These are phyloP conservation scores for Hecatera dysodea DNA, from an alignment of 2,888 invertebrate genomes.

Conservation along the genomic window DNA sequence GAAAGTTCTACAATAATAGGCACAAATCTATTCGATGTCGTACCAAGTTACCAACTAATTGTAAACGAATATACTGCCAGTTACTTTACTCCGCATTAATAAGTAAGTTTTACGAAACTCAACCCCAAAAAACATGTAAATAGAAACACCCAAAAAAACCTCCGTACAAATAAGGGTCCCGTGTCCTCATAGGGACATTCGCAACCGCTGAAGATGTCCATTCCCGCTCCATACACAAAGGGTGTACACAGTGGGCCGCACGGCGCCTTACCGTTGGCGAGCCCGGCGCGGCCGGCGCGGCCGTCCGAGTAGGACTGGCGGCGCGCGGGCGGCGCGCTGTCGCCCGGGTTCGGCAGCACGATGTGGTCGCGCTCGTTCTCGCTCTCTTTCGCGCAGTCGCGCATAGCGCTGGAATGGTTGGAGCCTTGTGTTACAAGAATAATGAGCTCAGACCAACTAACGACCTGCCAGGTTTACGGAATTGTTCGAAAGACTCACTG, in stretches of 20 bases:
- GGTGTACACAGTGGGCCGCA: neutral
- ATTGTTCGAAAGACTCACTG: no score
- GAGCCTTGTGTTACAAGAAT: neutral
- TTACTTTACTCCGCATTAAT: neutral
- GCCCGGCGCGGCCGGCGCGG: conserved; percentile 72
- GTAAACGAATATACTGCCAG: no score
- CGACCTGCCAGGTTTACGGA: no score
- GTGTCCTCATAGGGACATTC: no score
- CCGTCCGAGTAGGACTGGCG: conserved; percentile 91
- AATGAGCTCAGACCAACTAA: no score
- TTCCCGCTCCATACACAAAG: conserved; percentile 28
- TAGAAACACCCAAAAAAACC: no score
- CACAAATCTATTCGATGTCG: no score
- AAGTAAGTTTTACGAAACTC: neutral
- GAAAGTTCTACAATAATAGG: no score
- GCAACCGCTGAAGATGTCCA: neutral
- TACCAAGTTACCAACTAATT: no score
- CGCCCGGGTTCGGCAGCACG: conserved; percentile 93
- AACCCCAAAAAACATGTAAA: no score
- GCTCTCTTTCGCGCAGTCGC: conserved; percentile 90
- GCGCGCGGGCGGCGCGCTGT: conserved; percentile 92
- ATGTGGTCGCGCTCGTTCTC: conserved; percentile 90
- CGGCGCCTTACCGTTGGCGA: conserved; percentile 83
- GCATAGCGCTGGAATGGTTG: conserved; percentile 91
- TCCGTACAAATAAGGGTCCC: no score